phyloP scores from a whole-genome alignment of 2,797 vertebrate species.

The Garrulus glandarius region DNA sequence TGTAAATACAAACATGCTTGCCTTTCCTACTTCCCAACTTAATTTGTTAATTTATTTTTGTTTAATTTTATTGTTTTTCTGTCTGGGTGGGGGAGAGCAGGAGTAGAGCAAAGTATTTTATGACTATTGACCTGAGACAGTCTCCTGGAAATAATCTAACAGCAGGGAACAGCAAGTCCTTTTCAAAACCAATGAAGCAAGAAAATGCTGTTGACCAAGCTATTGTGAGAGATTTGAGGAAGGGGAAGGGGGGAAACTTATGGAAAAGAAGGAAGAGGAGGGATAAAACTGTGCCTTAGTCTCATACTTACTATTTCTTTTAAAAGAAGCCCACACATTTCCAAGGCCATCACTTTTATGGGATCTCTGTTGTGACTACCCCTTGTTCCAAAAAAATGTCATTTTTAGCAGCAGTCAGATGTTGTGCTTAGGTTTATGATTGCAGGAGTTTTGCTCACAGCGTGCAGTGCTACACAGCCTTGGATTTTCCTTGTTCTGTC shows the following conservation, averaged over 20 bases:
- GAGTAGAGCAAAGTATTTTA: constrained; percentile 6
- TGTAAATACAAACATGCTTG: background rate
- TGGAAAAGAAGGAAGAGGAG: background rate
- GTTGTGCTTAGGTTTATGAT: background rate
- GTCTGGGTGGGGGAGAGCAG: background rate
- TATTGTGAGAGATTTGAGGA: constrained; percentile 41
- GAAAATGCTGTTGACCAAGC: constrained; percentile 67
- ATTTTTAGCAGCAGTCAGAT: background rate
- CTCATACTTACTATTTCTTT: background rate
- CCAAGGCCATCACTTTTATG: background rate
- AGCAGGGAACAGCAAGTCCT: constrained; percentile 54
- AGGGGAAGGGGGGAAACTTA: background rate
- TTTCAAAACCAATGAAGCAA: constrained; percentile 71
- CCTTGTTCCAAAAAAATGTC: background rate
- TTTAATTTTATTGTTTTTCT: background rate
- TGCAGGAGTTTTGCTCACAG: background rate
- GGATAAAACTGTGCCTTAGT: background rate
- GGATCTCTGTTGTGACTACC: background rate
- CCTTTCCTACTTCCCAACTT: background rate
- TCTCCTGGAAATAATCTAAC: constrained; percentile 72
- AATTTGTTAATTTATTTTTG: background rate
- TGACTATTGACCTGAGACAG: constrained; percentile 60
- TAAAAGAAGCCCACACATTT: background rate
- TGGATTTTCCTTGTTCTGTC: background rate
- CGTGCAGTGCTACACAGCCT: background rate